These are phyloP conservation scores for Lutraria lutraria DNA, from an alignment of 2,888 invertebrate genomes.

Conservation along the genomic window DNA sequence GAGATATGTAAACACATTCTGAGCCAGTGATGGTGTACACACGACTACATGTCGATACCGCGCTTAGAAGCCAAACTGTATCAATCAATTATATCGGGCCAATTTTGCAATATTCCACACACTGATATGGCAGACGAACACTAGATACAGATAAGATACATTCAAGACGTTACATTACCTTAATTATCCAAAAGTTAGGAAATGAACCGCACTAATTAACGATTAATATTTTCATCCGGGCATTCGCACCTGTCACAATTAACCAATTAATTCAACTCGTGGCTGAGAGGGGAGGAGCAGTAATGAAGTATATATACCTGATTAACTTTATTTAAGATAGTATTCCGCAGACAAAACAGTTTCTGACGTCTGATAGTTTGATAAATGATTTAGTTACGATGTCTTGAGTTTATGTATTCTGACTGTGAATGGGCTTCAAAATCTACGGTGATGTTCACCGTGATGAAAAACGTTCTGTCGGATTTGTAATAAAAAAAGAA, in stretches of 20 bases:
- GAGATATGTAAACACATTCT: background rate
- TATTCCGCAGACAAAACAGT: background rate
- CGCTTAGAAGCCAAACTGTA: background rate
- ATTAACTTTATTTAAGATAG: background rate
- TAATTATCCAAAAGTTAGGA: background rate
- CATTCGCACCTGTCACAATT: slow-evolving; percentile 15
- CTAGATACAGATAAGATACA: too few species aligned
- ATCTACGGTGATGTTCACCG: background rate
- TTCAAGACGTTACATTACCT: background rate
- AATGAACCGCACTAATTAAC: slow-evolving; percentile 19
- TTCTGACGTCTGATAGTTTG: background rate
- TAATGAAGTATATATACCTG: background rate
- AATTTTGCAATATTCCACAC: background rate
- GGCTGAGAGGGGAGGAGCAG: background rate
- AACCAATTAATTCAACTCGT: slow-evolving; percentile 12
- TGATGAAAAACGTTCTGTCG: background rate
- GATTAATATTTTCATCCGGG: slow-evolving; percentile 13
- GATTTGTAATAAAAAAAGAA: slow-evolving; percentile 8
- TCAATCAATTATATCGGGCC: background rate
- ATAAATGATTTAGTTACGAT: background rate
- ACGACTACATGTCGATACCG: background rate
- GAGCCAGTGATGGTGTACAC: background rate
- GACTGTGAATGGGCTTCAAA: background rate
- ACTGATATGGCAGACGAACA: background rate
- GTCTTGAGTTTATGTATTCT: background rate